Evolutionary conservation across 2,113 vertebrate genomes (phyloP), one percentile per base, ranked within the genome.

Genomic region (Austrofundulus limnaeus): DNA sequence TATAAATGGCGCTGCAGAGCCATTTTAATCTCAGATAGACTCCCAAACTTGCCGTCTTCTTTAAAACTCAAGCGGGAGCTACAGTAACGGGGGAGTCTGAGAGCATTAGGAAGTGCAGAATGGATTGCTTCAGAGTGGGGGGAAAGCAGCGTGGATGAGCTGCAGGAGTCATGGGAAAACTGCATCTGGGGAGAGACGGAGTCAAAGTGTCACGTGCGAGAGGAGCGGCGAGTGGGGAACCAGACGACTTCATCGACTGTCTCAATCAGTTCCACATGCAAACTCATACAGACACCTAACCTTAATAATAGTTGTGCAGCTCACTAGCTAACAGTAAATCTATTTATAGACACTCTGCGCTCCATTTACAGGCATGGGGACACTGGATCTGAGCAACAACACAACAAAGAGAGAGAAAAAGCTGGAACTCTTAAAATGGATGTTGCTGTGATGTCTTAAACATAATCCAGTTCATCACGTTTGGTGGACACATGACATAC

Each of bases 271-370:
- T 79, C 46, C 15, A 67, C 28, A 16, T 41, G 47, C 17, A 41
- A 42, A 56, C 23, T 41, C 45, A 53, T 16, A 49, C 49, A 20
- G 47, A 49, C 39, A n/a, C 38, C 39, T 59, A 56, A 66, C 53
- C 28, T 4, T 38, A 25, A 43, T 23, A 25, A 43, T 23, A 53
- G 49, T 73, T 59, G 66, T 70, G 76, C 31, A 53, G 75, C 72
- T 61, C 5, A 1, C 50, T 34, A 2, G 50, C 59, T 65, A 57
- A 55, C 75, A 74, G 50, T 66, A 57, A 28, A 67, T 78, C 82
- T 86, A 87, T 86, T 85, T 86, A 87, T 87, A 87, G 88, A 68
- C 55, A 64, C 48, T 17, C 46, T 59, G 77, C 85, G 85, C 61
- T 66, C 85, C 69, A 90, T 86, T 87, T 87, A 83, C 75, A 86